phyloP scores from a whole-genome alignment of 2,113 vertebrate species.

The Stegostoma tigrinum region DNA sequence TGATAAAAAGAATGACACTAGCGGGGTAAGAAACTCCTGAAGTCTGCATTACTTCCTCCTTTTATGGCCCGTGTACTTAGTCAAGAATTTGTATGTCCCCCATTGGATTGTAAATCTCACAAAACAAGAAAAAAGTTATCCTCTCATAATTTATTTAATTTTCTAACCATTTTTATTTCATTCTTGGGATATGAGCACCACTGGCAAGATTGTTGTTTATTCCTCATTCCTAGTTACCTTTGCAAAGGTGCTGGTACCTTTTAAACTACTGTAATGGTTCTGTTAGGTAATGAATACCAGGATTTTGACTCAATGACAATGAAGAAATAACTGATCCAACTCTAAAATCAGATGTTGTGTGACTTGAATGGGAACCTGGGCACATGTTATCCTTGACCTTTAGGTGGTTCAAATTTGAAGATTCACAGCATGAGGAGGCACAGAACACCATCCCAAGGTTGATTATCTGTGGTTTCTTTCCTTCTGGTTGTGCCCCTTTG shows the following conservation, averaged over 20 bases:
- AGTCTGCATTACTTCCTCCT: background rate
- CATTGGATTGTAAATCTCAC: background rate
- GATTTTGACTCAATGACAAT: background rate
- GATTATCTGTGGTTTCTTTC: background rate
- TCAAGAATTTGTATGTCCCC: background rate
- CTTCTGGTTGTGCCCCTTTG: background rate
- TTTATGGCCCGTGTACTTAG: background rate
- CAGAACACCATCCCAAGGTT: background rate
- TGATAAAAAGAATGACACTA: slow-evolving; percentile 65
- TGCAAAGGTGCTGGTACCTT: background rate
- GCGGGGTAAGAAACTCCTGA: slow-evolving; percentile 62
- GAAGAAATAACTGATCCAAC: background rate
- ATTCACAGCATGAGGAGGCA: background rate
- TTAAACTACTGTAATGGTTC: background rate
- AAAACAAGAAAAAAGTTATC: background rate
- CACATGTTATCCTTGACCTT: background rate
- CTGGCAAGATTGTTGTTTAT: background rate
- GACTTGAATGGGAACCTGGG: background rate
- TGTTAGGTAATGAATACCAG: background rate
- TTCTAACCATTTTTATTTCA: background rate
- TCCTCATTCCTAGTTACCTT: background rate
- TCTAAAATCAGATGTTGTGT: background rate
- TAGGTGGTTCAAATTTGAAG: background rate
- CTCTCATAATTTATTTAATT: background rate
- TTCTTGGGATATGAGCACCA: background rate